phyloP scores from a whole-genome alignment of 2,888 invertebrate genomes.

The Dendrolimus houi region DNA sequence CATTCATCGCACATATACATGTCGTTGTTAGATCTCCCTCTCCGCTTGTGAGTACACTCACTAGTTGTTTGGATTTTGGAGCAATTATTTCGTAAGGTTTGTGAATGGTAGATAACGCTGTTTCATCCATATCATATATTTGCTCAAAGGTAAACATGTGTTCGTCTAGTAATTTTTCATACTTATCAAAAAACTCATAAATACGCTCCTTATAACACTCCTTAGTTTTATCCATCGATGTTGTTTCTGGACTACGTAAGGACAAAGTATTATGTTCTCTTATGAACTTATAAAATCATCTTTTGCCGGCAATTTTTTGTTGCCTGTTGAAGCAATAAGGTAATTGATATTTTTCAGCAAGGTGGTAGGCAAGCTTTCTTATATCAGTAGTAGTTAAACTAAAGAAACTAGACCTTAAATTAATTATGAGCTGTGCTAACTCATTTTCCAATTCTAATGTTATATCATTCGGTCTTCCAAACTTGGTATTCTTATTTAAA shows the following conservation, averaged over 20 bases:
- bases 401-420: slow-evolving; percentile 11
- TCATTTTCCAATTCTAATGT: slow-evolving; percentile 10
- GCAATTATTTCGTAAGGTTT: too few relatives aligned
- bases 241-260: slow-evolving; percentile 5
- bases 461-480: slow-evolving; percentile 11
- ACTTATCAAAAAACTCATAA: slow-evolving; percentile 10
- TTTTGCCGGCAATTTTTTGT: slow-evolving; percentile 9
- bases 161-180: slow-evolving; percentile 10
- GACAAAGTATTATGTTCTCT: slow-evolving; percentile 13
- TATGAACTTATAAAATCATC: slow-evolving; percentile 12
- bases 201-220: slow-evolving; percentile 12
- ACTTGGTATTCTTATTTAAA: slow-evolving; percentile 6
- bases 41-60: slow-evolving; percentile 12
- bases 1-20: slow-evolving; percentile 10
- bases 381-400: slow-evolving; percentile 9
- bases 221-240: slow-evolving; percentile 1
- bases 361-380: slow-evolving; percentile 5
- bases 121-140: background rate
- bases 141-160: slow-evolving; percentile 13
- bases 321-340: slow-evolving; percentile 11
- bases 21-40: slow-evolving; percentile 13
- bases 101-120: too few relatives aligned
- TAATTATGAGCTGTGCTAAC: slow-evolving; percentile 10
- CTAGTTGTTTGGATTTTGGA: too few relatives aligned
- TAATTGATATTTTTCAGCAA: slow-evolving; percentile 11